These are phyloP conservation scores for Melieria crassipennis DNA, from an alignment of 2,888 invertebrate genomes.

Conservation along the genomic window DNA sequence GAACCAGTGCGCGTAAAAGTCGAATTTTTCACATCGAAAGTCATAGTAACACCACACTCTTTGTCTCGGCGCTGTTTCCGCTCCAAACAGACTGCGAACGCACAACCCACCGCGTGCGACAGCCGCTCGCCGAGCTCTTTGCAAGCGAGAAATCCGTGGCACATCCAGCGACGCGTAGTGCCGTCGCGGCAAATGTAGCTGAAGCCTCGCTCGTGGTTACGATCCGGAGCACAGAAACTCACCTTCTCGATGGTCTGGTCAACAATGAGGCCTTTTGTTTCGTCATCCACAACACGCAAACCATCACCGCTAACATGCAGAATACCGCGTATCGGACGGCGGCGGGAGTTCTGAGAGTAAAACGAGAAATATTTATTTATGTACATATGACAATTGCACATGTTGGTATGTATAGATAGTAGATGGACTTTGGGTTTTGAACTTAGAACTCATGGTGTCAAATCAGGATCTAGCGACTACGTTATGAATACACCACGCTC, in stretches of 20 bases:
- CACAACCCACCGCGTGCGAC: conserved; percentile 99
- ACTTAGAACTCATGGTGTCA: neutral
- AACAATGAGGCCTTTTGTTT: conserved; percentile 97
- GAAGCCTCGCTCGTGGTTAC: conserved; percentile 95
- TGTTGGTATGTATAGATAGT: neutral
- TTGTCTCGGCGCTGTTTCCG: conserved; percentile 97
- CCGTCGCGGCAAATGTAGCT: conserved; percentile 99
- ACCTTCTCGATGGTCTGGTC: conserved; percentile 99
- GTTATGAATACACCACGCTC: too few relatives aligned
- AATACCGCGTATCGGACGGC: conserved; percentile 88
- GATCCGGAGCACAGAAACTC: conserved; percentile 99
- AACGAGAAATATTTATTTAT: neutral
- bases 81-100: conserved; percentile 97
- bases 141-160: conserved; percentile 96
- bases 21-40: conserved; percentile 87
- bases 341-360: conserved; percentile 79
- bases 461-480: too few relatives aligned
- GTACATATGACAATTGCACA: neutral
- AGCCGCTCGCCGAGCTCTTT: conserved; percentile 97
- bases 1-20: conserved; percentile 94
- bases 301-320: conserved; percentile 95
- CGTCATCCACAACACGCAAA: conserved; percentile 96
- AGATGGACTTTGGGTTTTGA: neutral
- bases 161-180: conserved; percentile 99
- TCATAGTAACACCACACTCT: conserved; percentile 94